Evolutionary conservation across 2,797 vertebrate species (phyloP), one percentile per base, ranked within the genome.

Genomic region (Malacoraja senta): DNA sequence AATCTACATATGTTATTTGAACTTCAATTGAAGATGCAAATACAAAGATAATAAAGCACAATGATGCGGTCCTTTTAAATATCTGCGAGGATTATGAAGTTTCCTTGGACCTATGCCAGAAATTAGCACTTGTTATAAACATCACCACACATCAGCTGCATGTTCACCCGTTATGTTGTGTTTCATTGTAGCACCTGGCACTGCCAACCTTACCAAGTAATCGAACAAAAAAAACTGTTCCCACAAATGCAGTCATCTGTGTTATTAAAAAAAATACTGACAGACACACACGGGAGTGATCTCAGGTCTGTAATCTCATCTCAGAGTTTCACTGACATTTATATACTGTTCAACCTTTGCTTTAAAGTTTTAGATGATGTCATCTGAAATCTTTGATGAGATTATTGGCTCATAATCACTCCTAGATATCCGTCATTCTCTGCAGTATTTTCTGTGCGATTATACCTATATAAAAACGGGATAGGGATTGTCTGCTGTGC

Each of bases 331-430:
- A 24, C 84, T 88, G 84, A 88, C 61, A 88, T 65, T 88, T 88
- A 88, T 88, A 32, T 68, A 68, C 63, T 17, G 65, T 68, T 68
- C 84, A 88, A 88, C 84, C 84, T 88, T 88, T 88, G 17, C 63
- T 88, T 88, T 21, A 68, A n/a, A 88, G 84, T 35, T 24, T 88
- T 88, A 53, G 44, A 68, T 88, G 84, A 88, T n/a, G n/a, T 88
- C 84, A 88, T 68, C 61, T 88, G 32, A 88, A 88, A 68, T 63
- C 8, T 65, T 88, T 88, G 84, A 88, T 88, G 32, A 88, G 84
- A 68, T 88, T 88, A 88, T 88, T 88, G 84, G 63, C 29, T 88
- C 38, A 68, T 88, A 68, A 35, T 68, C 84, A 88, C 84, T 68
- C 61, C n/a, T 19, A 35, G 84, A 19, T 68, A 88, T 32, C 61